phyloP scores from a whole-genome alignment of 2,797 vertebrate species.

The Sternarchorhynchus goeldii region DNA sequence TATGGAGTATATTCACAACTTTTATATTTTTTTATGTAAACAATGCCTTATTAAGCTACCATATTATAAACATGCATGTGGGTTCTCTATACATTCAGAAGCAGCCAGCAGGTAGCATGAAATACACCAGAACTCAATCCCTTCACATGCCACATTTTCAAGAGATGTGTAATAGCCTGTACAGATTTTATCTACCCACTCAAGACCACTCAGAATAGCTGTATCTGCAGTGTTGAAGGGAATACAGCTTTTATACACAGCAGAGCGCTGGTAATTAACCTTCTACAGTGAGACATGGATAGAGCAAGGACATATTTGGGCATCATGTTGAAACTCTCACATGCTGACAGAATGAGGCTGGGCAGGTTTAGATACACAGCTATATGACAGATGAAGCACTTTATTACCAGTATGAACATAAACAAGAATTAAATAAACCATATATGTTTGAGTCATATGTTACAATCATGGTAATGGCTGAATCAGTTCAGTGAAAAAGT shows the following conservation, averaged over 20 bases:
- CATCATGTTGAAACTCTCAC: slow-evolving; percentile 51
- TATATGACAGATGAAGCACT: slow-evolving; percentile 10
- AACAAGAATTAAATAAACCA: slow-evolving; percentile 27
- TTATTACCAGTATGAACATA: slow-evolving; percentile 26
- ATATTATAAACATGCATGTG: slow-evolving; percentile 16
- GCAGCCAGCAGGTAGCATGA: neutral
- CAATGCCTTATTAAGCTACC: neutral
- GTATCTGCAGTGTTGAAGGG: slow-evolving; percentile 41
- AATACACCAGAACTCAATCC: slow-evolving; percentile 24
- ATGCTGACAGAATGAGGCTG: slow-evolving; percentile 46
- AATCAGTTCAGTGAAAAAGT: slow-evolving; percentile 58
- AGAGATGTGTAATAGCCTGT: slow-evolving; percentile 13
- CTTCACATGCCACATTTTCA: slow-evolving; percentile 6
- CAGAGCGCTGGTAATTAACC: slow-evolving; percentile 52
- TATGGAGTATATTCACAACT: neutral
- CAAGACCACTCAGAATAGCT: slow-evolving; percentile 17
- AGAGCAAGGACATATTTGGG: slow-evolving; percentile 68
- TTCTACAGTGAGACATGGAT: slow-evolving; percentile 40
- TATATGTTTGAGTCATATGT: neutral
- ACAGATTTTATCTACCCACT: slow-evolving; percentile 40
- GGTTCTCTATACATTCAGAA: slow-evolving; percentile 1
- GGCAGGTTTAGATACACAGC: slow-evolving; percentile 28
- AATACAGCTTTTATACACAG: slow-evolving; percentile 64
- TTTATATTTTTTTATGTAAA: slow-evolving; percentile 8
- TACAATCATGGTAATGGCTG: neutral